Evolutionary conservation across 2,113 vertebrate species (phyloP).

Genomic region (human): DNA sequence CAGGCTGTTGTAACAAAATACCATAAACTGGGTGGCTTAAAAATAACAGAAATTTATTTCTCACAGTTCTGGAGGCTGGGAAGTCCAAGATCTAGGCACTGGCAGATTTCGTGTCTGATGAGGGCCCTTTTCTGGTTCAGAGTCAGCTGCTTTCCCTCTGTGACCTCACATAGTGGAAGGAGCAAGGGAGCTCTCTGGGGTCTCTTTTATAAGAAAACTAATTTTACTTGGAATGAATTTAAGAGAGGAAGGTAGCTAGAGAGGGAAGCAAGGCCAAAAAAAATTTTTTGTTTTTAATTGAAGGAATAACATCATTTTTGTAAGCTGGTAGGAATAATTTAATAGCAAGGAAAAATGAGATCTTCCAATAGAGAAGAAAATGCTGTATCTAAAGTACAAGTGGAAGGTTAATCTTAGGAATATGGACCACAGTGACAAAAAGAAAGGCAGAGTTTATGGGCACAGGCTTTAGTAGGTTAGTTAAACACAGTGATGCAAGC

Average conservation of each 20-base stretch:
- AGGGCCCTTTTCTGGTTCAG: neutral
- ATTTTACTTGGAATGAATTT: neutral
- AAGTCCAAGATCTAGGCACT: neutral
- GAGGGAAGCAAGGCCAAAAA: neutral
- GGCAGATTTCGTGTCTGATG: neutral
- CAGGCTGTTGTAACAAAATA: neutral
- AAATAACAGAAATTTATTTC: neutral
- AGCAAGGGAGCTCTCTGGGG: neutral
- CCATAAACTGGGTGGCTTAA: neutral
- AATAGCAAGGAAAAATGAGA: neutral
- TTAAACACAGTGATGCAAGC: neutral
- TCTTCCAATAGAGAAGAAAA: neutral
- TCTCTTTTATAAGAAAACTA: neutral
- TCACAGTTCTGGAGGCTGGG: neutral
- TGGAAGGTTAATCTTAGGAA: neutral
- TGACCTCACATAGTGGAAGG: neutral
- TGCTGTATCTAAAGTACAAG: neutral
- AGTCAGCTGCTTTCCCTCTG: neutral
- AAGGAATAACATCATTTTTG: neutral
- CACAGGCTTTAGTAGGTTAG: neutral
- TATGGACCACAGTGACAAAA: neutral
- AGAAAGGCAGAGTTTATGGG: neutral
- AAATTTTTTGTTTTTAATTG: conserved; percentile 33
- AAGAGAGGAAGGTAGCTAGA: neutral
- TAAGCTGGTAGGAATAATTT: neutral